phyloP scores from a whole-genome alignment of 2,888 invertebrate genomes.

The Mechanitis messenoides region DNA sequence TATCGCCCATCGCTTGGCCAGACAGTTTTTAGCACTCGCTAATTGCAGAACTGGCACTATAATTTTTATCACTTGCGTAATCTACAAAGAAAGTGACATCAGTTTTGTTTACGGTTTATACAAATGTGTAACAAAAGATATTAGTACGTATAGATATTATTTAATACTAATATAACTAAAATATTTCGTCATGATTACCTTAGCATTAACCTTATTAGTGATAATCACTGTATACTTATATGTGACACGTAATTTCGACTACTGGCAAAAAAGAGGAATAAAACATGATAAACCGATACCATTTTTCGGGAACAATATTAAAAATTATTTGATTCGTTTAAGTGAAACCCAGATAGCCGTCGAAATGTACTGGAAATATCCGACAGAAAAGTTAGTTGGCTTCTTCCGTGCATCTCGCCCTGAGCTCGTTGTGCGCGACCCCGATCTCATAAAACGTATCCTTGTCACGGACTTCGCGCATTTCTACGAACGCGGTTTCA shows the following conservation, averaged over 20 bases:
- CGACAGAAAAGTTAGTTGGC: slow-evolving; percentile 49
- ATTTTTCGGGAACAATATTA: slow-evolving; percentile 46
- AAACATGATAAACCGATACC: slow-evolving; percentile 47
- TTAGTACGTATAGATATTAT: background rate
- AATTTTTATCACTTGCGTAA: no score
- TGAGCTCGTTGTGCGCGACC: slow-evolving; percentile 50
- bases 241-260: slow-evolving; percentile 41
- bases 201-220: slow-evolving; percentile 27
- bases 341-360: slow-evolving; percentile 42
- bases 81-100: no score
- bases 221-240: slow-evolving; percentile 41
- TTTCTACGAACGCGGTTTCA: slow-evolving; percentile 49
- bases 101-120: no score
- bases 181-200: slow-evolving; percentile 17
- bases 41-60: no score
- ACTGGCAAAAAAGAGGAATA: slow-evolving; percentile 48
- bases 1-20: no score
- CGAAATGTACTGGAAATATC: slow-evolving; percentile 50
- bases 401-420: slow-evolving; percentile 43
- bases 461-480: slow-evolving; percentile 46
- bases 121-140: no score
- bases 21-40: no score
- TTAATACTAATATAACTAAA: background rate
- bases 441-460: slow-evolving; percentile 46
- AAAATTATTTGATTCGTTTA: slow-evolving; percentile 38